These are phyloP conservation scores for Parascotia fuliginaria DNA, from an alignment of 2,888 invertebrate genomes.

Conservation along the genomic window DNA sequence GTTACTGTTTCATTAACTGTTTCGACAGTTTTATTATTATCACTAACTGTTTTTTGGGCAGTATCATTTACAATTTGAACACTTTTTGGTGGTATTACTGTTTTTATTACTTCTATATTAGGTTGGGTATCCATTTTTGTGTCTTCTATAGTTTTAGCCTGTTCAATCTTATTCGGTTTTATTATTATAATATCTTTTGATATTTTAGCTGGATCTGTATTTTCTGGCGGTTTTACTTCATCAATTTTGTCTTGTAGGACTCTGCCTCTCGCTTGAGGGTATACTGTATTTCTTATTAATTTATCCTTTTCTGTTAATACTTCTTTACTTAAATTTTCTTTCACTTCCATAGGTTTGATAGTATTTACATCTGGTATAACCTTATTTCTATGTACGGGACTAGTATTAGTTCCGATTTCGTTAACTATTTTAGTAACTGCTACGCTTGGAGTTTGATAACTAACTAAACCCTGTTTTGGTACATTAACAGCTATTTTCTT, in stretches of 20 bases:
- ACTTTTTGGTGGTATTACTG: neutral
- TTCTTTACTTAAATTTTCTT: conserved; percentile 17
- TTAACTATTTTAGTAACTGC: conserved; percentile 45
- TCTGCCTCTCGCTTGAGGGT: conserved; percentile 72
- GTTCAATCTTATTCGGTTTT: neutral
- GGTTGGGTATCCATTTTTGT: neutral
- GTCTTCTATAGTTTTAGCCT: neutral
- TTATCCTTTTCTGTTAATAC: conserved; percentile 58
- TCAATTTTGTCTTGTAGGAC: conserved; percentile 61
- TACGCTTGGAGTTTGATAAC: conserved; percentile 21
- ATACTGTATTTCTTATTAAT: conserved; percentile 74
- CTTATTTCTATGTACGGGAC: conserved; percentile 47
- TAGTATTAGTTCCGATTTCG: conserved; percentile 55
- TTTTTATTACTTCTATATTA: neutral
- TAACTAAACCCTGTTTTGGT: conserved; percentile 2
- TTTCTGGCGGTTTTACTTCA: conserved; percentile 16
- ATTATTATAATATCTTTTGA: neutral
- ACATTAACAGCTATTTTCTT: conserved; percentile 48
- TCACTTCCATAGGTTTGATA: conserved; percentile 21
- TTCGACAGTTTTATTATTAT: neutral
- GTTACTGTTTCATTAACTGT: no score
- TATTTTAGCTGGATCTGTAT: neutral
- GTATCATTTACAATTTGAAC: neutral
- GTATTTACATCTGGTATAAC: conserved; percentile 23
- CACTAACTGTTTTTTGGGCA: neutral